A percentile compares a stretch with the other conserved stretches of the same genome.
These are phyloP conservation scores for Bombylius discolor DNA, from an alignment of 2,888 invertebrate genomes.

Conservation along the genomic window DNA sequence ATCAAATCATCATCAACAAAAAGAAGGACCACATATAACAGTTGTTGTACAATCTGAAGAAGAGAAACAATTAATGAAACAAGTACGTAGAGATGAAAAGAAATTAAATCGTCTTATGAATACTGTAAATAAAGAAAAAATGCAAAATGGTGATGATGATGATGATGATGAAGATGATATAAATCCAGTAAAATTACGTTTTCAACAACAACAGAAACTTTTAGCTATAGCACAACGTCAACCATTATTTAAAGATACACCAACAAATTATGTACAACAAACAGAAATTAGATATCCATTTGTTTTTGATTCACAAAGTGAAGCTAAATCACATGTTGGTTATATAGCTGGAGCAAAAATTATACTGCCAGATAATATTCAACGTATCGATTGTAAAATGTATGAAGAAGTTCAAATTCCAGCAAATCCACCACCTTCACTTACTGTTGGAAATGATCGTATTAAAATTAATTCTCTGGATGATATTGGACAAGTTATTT, in stretches of 20 bases:
- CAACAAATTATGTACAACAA: constrained; percentile 30
- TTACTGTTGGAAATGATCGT: constrained; percentile 49
- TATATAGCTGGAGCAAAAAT: constrained; percentile 69
- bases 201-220: constrained; percentile 29
- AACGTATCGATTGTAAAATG: constrained; percentile 54
- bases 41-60: constrained; percentile 73
- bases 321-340: constrained; percentile 49
- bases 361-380: constrained; percentile 64
- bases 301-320: constrained; percentile 70
- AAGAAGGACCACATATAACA: constrained; percentile 51
- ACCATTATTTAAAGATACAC: constrained; percentile 21
- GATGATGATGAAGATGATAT: constrained; percentile 31
- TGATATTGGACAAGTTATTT: constrained; percentile 78
- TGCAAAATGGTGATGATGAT: constrained; percentile 31
- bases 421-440: constrained; percentile 44
- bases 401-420: constrained; percentile 83
- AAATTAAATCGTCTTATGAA: constrained; percentile 41
- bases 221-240: constrained; percentile 27
- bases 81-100: constrained; percentile 73
- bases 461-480: constrained; percentile 44
- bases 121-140: constrained; percentile 20
- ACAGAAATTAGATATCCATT: constrained; percentile 59
- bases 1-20: constrained; percentile 21
- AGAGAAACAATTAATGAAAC: constrained; percentile 64
- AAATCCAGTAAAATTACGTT: constrained; percentile 30